Evolutionary conservation across 1,140 invertebrate genomes (phyloP).

Genomic region (Drosophila tani): DNA sequence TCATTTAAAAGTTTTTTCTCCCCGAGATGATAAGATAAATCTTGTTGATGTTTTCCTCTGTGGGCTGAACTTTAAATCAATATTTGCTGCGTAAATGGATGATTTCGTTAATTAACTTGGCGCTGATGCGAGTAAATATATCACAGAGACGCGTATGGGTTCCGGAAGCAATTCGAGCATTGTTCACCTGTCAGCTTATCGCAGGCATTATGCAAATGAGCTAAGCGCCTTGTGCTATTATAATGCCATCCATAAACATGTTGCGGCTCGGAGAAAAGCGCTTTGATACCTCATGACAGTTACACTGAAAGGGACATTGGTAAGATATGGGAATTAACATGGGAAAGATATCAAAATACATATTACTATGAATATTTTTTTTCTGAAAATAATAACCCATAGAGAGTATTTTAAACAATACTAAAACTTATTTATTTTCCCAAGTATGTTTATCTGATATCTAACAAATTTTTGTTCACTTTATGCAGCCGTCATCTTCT

Average conservation of each 20-base stretch:
- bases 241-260: slow-evolving; percentile 15
- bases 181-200: slow-evolving; percentile 20
- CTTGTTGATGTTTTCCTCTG: slow-evolving; percentile 19
- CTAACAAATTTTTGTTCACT: not conserved
- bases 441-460: not conserved
- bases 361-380: not conserved
- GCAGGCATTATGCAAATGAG: slow-evolving; percentile 28
- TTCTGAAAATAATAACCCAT: not conserved
- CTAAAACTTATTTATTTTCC: not conserved
- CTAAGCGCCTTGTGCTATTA: slow-evolving; percentile 3
- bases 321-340: not conserved
- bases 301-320: not conserved
- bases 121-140: slow-evolving; percentile 26
- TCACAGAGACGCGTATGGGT: slow-evolving; percentile 10
- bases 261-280: not conserved
- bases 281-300: not conserved
- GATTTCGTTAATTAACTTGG: slow-evolving; percentile 57
- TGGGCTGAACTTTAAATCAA: slow-evolving; percentile 50
- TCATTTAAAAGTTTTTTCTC: slow-evolving; percentile 44
- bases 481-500: not conserved
- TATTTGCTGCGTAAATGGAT: slow-evolving; percentile 39
- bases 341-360: no score
- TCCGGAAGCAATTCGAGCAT: not conserved
- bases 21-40: slow-evolving; percentile 30
- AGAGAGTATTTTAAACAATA: not conserved